Base-by-base conservation (phyloP, 2,113 vertebrate species). In the Melanerpes aurifrons region DNA sequence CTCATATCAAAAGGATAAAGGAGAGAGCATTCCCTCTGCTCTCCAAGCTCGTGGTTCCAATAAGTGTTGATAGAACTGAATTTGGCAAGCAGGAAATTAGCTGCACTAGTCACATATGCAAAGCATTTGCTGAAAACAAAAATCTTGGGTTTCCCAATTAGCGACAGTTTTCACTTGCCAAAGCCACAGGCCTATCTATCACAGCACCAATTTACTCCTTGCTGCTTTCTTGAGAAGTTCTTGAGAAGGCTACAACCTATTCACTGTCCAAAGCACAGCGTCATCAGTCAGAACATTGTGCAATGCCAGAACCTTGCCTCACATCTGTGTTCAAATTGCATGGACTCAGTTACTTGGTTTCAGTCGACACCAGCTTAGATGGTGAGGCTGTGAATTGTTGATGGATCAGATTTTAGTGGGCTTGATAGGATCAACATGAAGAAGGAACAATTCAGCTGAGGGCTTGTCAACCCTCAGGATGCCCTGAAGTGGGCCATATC, bases 401-500 rank as follows among this genome's bases (percentile, higher is more conserved):
- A 7, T 3, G 62, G 78, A 63, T 89, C 72, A 77, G 89, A 63
- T 76, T 91, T 90, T 67, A 76, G 89, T 14, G 80, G 80, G 64
- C 73, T 45, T 77, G 87, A 90, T 72, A 92, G 93, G 87, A 93
- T 92, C 82, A 95, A 69, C 59, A 35, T 1, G 47, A 83, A 88
- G 80, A 82, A 86, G 86, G 77, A 90, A 94, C 80, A 90, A 86
- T 83, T 32, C 54, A 86, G 74, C 57, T 84, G 90, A 93, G 79
- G 73, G 85, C 69, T 86, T 35, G 40, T 92, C 87, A 95, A 12
- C 68, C 91, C 82, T 92, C 75, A 94, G 82, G 90, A 91, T 28
- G 37, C 93, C 89, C 87, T 73, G 70, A 88, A 95, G 90, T 93
- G 94, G 96, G 92, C 96, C 50, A 74, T 91, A 97, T 97, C 97